phyloP scores from a whole-genome alignment of 2,113 vertebrate genomes.

The Tychaedon coryphoeus region DNA sequence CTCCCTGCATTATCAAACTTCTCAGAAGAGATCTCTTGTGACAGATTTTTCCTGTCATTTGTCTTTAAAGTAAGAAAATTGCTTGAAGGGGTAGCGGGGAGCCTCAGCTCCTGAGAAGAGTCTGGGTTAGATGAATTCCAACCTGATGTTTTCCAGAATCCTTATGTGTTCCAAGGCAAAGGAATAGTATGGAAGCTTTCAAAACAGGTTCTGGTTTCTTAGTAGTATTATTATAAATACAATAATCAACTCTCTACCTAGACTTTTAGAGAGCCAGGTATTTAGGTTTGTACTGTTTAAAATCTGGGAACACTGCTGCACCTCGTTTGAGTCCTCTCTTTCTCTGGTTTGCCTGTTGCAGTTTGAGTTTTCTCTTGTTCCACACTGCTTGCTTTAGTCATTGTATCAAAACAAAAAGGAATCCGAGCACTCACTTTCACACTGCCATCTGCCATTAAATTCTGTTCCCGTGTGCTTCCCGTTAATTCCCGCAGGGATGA shows the following conservation, averaged over 20 bases:
- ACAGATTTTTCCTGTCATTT: background rate
- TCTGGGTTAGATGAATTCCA: background rate
- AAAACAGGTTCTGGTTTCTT: background rate
- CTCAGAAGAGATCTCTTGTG: background rate
- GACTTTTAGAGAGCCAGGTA: background rate
- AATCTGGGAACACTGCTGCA: background rate
- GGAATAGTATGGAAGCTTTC: background rate
- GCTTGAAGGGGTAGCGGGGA: background rate
- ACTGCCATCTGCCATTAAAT: background rate
- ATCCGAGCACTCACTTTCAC: background rate
- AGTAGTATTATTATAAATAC: background rate
- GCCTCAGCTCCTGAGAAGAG: background rate
- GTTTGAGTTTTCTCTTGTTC: background rate
- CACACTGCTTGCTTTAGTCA: background rate
- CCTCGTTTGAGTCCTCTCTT: background rate
- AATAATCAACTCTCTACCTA: background rate
- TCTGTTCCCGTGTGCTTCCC: background rate
- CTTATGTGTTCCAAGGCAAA: background rate
- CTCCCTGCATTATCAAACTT: background rate
- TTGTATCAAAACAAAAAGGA: background rate
- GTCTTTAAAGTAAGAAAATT: background rate
- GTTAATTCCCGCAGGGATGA: background rate
- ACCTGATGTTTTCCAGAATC: background rate
- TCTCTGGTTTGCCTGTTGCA: background rate
- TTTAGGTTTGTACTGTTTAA: background rate